Conservation (phyloP, 2,797 vertebrate species). For the Microcaecilia unicolor region DNA sequence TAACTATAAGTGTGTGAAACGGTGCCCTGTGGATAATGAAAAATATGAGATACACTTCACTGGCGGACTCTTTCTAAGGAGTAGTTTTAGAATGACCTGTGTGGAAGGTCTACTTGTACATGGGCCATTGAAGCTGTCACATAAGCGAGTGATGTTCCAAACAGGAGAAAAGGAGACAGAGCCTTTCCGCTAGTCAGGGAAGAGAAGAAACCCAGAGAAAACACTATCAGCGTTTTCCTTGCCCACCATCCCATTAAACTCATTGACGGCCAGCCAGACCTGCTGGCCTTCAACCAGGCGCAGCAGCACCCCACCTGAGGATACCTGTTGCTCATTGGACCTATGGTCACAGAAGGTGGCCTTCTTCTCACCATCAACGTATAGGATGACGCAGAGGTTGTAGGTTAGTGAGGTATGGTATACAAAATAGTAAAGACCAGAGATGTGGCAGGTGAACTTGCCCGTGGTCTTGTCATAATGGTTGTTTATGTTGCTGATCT, state of each 20-base stretch:
- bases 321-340: conserved; percentile 49
- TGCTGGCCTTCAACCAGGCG: conserved; percentile 24
- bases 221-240: conserved; percentile 44
- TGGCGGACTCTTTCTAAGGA: too few relatives aligned
- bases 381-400: conserved; percentile 53
- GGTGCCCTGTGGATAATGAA: too few relatives aligned
- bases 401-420: conserved; percentile 42
- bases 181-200: conserved; percentile 42
- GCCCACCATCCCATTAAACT: conserved; percentile 64
- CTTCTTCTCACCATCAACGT: neutral
- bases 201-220: conserved; percentile 74
- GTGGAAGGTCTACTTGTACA: neutral
- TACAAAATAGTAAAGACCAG: conserved; percentile 67
- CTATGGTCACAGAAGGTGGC: conserved; percentile 66
- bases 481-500: conserved; percentile 47
- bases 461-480: conserved; percentile 48
- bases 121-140: neutral
- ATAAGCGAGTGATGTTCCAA: too few relatives aligned
- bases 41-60: too few relatives aligned
- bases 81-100: too few relatives aligned
- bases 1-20: too few relatives aligned
- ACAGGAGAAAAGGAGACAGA: neutral
- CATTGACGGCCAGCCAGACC: conserved; percentile 58
- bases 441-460: conserved; percentile 58
- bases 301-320: conserved; percentile 54